Base-by-base conservation (phyloP, 1,140 invertebrate species). In the Dolichoris vasculosae region DNA sequence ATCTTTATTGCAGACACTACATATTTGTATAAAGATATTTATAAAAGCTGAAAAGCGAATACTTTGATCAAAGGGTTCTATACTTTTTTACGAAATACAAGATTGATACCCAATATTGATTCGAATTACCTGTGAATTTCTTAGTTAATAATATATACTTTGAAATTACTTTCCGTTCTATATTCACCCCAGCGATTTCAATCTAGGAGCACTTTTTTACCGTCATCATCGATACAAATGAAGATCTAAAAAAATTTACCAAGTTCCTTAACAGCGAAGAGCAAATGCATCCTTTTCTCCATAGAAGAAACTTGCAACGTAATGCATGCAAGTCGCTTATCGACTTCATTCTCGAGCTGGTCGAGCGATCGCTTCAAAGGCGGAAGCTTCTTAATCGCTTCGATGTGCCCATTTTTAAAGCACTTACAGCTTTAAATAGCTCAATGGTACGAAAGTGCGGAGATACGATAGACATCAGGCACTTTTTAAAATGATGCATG, bases 301-400 rank as follows among this genome's bases (percentile, higher is more conserved):
- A 43, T 32, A 32, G 26, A 63, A 59, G 51, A 63, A 82, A 82
- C 30, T 82, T 51, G 80, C 80, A 67, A 83, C 20, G 64, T 82
- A 82, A 82, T 32, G 46, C 83, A 30, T 63, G 51, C 26, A 13
- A 83, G 51, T 83, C 32, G 63, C 46, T 84, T 69, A 84, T 84
- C 83, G 63, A 73, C 83, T 76, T 55, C 20, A 71, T 30, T 69
- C 64, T 73, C n/a, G n/a, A n/a, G n/a, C 3, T 38, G 26, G 64
- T 59, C 35, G 55, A 43, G 4, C 35, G 26, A 46, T 77, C 75
- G 3, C 71, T 30, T 51, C 30, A 30, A 77, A 64, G 0, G n/a
- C 69, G 26, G 69, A 82, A 82, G 81, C 11, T 73, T 76, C 82
- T 64, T 76, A 76, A 75, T 76, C 48, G 48, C 40, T 23, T 69